phyloP scores from a whole-genome alignment of 2,888 invertebrate genomes.

The Toxonevra muliebris region DNA sequence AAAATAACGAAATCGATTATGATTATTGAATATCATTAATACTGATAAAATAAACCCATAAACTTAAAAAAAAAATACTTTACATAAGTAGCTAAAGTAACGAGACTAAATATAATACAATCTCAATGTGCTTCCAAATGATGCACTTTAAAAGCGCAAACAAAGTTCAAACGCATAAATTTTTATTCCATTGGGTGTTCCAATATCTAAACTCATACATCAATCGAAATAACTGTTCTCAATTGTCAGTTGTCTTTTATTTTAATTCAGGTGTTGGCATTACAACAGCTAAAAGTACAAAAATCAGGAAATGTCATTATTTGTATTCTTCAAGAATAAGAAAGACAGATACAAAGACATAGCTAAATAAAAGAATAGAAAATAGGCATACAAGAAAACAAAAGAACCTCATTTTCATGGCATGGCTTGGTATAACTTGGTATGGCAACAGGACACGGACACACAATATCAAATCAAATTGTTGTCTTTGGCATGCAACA shows the following conservation, averaged over 20 bases:
- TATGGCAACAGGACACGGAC: conserved; percentile 42
- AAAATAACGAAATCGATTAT: no score
- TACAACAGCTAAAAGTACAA: conserved; percentile 42
- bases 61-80: no score
- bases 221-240: no score
- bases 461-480: neutral
- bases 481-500: conserved; percentile 3
- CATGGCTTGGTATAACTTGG: conserved; percentile 31
- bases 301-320: conserved; percentile 58
- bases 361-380: conserved; percentile 3
- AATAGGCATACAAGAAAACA: conserved; percentile 20
- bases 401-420: conserved; percentile 30
- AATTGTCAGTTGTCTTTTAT: neutral
- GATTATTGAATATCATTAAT: no score
- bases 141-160: no score
- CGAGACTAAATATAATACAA: no score
- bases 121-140: no score
- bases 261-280: conserved; percentile 33
- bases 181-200: no score
- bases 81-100: no score
- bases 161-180: no score
- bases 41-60: no score
- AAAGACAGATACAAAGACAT: neutral
- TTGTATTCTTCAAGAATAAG: conserved; percentile 24
- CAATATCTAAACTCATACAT: no score